phyloP scores from a whole-genome alignment of 2,888 invertebrate genomes.

The Chymomyza fuscimana region DNA sequence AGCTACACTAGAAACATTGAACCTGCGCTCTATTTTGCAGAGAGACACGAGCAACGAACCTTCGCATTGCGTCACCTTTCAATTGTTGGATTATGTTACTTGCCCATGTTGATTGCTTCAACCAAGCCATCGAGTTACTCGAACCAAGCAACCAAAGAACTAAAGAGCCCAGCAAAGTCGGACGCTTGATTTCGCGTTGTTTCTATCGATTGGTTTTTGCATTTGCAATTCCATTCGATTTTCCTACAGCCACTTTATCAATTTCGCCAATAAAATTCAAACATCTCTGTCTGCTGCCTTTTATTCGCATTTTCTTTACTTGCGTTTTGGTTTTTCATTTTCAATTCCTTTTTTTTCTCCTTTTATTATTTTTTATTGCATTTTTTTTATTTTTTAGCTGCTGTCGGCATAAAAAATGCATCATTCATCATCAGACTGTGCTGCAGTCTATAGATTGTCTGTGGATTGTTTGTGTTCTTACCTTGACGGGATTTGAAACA shows the following conservation, averaged over 20 bases:
- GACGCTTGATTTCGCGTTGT: slow-evolving; percentile 3
- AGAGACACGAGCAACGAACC: too few species aligned
- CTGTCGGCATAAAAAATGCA: slow-evolving; percentile 47
- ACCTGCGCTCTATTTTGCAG: too few species aligned
- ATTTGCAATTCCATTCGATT: slow-evolving; percentile 63
- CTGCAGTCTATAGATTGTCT: slow-evolving; percentile 8
- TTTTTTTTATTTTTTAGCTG: slow-evolving; percentile 22
- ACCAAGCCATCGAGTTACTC: background rate
- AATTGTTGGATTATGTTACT: background rate
- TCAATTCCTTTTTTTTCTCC: slow-evolving; percentile 24
- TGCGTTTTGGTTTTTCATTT: slow-evolving; percentile 14
- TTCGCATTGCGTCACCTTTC: too few species aligned
- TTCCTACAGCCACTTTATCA: slow-evolving; percentile 68
- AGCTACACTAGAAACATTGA: too few species aligned
- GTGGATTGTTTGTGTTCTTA: slow-evolving; percentile 17
- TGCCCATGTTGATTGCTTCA: slow-evolving; percentile 54
- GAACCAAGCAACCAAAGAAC: background rate
- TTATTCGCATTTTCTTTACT: slow-evolving; percentile 31
- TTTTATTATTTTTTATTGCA: background rate
- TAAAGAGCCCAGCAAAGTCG: background rate
- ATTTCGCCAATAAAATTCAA: slow-evolving; percentile 70
- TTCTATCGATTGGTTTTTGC: slow-evolving; percentile 45
- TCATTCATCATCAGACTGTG: slow-evolving; percentile 50
- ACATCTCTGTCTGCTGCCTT: slow-evolving; percentile 30
- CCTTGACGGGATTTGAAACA: background rate